A percentile compares a stretch with the other conserved stretches of the same genome.
Evolutionary conservation across 2,797 vertebrate species (phyloP).

Genomic region (Silurus aristotelis): DNA sequence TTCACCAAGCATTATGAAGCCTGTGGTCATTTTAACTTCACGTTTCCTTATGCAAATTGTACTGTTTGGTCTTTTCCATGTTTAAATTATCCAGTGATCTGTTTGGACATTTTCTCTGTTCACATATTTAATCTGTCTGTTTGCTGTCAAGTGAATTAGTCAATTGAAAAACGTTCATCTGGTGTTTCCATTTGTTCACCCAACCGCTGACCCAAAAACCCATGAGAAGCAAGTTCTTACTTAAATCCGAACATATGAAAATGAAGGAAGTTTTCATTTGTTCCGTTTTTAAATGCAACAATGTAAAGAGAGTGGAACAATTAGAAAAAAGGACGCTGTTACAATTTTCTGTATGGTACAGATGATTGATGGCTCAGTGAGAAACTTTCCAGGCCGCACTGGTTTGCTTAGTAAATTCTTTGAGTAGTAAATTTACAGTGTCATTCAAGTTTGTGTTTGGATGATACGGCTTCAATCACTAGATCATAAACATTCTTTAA

Average conservation of each 20-base stretch:
- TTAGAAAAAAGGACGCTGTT: background rate
- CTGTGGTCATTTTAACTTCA: background rate
- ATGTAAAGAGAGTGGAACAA: conserved; percentile 15
- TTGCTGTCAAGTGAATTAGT: background rate
- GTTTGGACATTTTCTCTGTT: background rate
- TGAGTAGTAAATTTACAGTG: background rate
- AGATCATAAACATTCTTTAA: background rate
- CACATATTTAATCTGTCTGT: background rate
- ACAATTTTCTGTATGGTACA: background rate
- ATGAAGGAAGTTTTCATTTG: background rate
- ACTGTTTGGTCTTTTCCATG: background rate
- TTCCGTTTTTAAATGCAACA: background rate
- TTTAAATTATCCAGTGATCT: background rate
- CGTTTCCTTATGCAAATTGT: background rate
- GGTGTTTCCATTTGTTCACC: background rate
- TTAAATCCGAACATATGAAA: background rate
- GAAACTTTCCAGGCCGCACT: background rate
- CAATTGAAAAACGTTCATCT: background rate
- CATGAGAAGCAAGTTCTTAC: too few species aligned
- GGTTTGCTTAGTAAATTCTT: background rate
- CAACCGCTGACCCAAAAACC: background rate
- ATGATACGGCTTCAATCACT: background rate
- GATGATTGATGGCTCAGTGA: background rate
- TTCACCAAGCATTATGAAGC: background rate
- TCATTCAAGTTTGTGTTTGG: background rate